Base-by-base conservation (phyloP, 2,113 vertebrate genomes). In the Myotis davidii region DNA sequence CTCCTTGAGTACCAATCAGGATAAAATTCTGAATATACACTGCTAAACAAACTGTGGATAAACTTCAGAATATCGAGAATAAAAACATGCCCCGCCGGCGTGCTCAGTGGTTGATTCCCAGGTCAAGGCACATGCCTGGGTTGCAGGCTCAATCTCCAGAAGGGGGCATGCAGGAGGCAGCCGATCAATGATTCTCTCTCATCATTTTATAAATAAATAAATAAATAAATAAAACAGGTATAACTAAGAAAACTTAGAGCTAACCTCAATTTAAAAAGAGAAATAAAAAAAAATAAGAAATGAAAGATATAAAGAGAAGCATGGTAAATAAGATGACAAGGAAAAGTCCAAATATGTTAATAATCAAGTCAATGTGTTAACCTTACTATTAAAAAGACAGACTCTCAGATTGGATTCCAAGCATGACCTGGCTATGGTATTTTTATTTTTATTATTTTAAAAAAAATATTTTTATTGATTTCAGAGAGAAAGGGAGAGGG, bases 11-110 rank as follows among this genome's bases (percentile, higher is more conserved):
- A 45, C 23, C 65, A 81, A 85, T 29, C n/a, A 76, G 45, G 73
- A 91, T 69, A 94, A 54, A 91, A 54, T 85, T 88, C 7, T 78
- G 50, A 93, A 82, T 45, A 88, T 1, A 88, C 1, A 42, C 4
- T 48, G 56, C 21, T 59, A 73, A 56, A 92, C 67, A 82, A 88
- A 93, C 37, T 34, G 3, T 85, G 27, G n/a, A 37, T n/a, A 84
- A 94, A n/a, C n/a, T 72, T 85, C 29, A 91, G 32, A 81, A 82
- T 37, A 95, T 39, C 12, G 88, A 95, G 39, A 48, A 90, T 39
- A 87, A 85, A 85, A 6, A 61, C 17, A n/a, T 27, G 25, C 11
- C 27, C 5, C 11, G 27, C 27, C 11, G 2, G 61, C 27, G 1
- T 64, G 25, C 61, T 29, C 61, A 64, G 61, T 64, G 61, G 25